A percentile compares a stretch with the other conserved stretches of the same genome.
Evolutionary conservation across 1,140 invertebrate species (phyloP).

Genomic region (Drosophila parabipectinata): DNA sequence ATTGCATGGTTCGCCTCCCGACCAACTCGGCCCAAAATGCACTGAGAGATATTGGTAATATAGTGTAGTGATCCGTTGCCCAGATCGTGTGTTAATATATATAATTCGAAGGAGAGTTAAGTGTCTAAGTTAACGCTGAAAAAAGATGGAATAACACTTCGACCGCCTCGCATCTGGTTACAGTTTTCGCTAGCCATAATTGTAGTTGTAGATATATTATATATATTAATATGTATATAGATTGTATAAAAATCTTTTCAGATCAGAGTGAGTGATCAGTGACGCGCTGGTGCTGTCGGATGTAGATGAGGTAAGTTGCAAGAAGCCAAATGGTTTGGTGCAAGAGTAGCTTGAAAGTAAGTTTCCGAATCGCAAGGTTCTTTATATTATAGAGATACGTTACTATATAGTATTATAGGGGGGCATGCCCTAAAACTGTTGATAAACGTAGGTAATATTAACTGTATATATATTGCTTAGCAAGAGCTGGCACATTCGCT

Average conservation of each 20-base stretch:
- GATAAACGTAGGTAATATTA: constrained; percentile 1
- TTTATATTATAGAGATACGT: constrained; percentile 33
- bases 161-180: constrained; percentile 30
- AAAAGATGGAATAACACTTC: constrained; percentile 44
- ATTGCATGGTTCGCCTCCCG: constrained; percentile 8
- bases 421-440: constrained; percentile 25
- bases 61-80: constrained; percentile 11
- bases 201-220: constrained; percentile 2
- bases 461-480: constrained; percentile 55
- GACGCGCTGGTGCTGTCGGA: constrained; percentile 61
- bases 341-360: constrained; percentile 54
- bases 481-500: constrained; percentile 8
- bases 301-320: constrained; percentile 80
- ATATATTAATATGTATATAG: constrained; percentile 32
- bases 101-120: constrained; percentile 31
- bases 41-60: constrained; percentile 18
- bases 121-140: constrained; percentile 49
- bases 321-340: constrained; percentile 72
- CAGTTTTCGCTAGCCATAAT: constrained; percentile 31
- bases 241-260: constrained; percentile 64
- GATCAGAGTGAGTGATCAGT: constrained; percentile 48
- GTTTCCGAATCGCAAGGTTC: constrained; percentile 33
- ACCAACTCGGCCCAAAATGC: constrained; percentile 55
- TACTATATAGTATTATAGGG: constrained; percentile 19
- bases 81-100: constrained; percentile 31